Evolutionary conservation across 2,888 invertebrate species (phyloP).

Genomic region (Drosophila acutilabella): DNA sequence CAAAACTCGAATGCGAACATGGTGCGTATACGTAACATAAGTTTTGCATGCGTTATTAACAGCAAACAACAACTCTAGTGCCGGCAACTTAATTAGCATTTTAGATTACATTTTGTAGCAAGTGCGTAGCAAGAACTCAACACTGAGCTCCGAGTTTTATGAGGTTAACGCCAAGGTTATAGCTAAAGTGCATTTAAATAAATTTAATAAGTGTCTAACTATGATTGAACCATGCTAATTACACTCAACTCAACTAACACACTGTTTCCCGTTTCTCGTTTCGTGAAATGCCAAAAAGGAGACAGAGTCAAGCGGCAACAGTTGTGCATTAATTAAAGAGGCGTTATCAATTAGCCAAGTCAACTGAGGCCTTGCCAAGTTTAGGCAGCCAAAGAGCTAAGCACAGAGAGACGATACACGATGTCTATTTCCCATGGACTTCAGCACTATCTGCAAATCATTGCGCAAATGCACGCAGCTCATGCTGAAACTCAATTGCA

Average conservation of each 20-base stretch:
- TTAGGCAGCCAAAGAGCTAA: background rate
- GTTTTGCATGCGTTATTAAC: conserved; percentile 65
- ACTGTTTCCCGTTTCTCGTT: conserved; percentile 65
- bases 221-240: conserved; percentile 55
- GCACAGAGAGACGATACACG: background rate
- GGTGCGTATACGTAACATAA: conserved; percentile 71
- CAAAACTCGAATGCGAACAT: conserved; percentile 31
- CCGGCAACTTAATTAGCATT: conserved; percentile 83
- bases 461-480: conserved; percentile 76
- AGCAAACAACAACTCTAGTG: conserved; percentile 56
- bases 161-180: conserved; percentile 68
- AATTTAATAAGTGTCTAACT: conserved; percentile 37
- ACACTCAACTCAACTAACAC: conserved; percentile 37
- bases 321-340: conserved; percentile 65
- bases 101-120: conserved; percentile 67
- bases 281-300: conserved; percentile 15
- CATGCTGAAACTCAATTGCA: conserved; percentile 72
- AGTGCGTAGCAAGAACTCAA: conserved; percentile 67
- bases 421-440: conserved; percentile 43
- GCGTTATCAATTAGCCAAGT: conserved; percentile 66
- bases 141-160: conserved; percentile 41
- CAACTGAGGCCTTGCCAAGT: conserved; percentile 3
- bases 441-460: conserved; percentile 67
- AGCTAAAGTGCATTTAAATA: conserved; percentile 56
- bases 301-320: conserved; percentile 34